Conservation (phyloP, 2,797 vertebrate species). For the Anolis apletophallus region DNA sequence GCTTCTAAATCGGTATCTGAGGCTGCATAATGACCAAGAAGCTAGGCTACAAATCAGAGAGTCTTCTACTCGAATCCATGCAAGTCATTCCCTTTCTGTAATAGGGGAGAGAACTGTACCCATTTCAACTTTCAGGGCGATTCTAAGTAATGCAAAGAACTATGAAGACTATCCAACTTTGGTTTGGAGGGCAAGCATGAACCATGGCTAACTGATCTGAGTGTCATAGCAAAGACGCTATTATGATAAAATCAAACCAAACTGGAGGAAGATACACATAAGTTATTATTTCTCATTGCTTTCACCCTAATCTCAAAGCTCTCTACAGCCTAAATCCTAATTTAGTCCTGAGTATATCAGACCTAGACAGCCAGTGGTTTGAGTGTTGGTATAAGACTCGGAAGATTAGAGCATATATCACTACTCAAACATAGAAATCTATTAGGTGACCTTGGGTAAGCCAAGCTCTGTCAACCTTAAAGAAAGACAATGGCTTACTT, state of each 20-base stretch:
- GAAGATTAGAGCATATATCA: no score
- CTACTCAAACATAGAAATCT: no score
- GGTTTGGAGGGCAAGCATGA: background rate
- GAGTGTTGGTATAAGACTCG: no score
- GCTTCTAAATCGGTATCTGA: background rate
- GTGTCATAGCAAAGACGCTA: background rate
- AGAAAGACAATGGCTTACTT: no score
- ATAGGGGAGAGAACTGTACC: background rate
- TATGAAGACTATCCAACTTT: background rate
- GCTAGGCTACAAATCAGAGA: background rate
- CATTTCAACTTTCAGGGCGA: no score
- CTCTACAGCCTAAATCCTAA: background rate
- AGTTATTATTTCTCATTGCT: background rate
- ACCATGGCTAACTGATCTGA: background rate
- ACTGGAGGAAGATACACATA: background rate
- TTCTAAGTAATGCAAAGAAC: background rate
- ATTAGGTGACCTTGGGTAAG: no score
- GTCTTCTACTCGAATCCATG: background rate
- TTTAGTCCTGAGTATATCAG: no score
- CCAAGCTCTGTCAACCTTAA: no score
- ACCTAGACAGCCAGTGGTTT: no score
- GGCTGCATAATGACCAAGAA: background rate
- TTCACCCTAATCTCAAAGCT: background rate
- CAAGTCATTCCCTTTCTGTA: background rate
- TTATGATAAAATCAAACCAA: background rate